phyloP scores from a whole-genome alignment of 2,797 vertebrate genomes.

The Orestias chungarensis region DNA sequence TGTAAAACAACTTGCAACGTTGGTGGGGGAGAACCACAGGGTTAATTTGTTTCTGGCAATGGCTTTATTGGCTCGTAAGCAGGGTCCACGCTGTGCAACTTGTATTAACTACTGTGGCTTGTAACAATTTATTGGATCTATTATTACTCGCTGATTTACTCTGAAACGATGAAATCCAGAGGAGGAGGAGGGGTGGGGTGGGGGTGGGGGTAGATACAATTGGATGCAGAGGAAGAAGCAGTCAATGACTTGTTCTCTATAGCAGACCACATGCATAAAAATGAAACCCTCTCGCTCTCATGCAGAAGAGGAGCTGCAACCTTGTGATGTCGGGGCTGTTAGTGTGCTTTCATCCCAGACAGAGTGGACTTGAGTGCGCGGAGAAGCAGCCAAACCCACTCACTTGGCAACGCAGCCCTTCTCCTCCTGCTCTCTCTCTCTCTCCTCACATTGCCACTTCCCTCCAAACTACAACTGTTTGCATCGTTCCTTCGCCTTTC shows the following conservation, averaged over 20 bases:
- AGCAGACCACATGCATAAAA: constrained; percentile 22
- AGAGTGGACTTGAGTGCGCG: constrained; percentile 74
- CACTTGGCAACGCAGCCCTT: constrained; percentile 61
- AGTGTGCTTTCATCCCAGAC: constrained; percentile 72
- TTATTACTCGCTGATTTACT: constrained; percentile 20
- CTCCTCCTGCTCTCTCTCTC: constrained; percentile 41
- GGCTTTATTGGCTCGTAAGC: constrained; percentile 49
- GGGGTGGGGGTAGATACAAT: too few species aligned
- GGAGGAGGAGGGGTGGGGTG: too few species aligned
- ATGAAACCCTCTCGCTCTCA: constrained; percentile 28
- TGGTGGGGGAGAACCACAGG: constrained; percentile 43
- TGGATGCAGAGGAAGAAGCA: constrained; percentile 5
- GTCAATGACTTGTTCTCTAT: constrained; percentile 6
- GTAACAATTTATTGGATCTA: constrained; percentile 2
- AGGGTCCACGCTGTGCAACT: constrained; percentile 29
- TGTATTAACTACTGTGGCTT: constrained; percentile 24
- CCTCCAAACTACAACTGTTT: constrained; percentile 32
- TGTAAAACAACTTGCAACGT: constrained; percentile 46
- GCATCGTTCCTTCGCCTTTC: constrained; percentile 47
- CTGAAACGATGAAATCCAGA: constrained; percentile 12
- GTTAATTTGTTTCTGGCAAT: constrained; percentile 57
- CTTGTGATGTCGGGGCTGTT: constrained; percentile 55
- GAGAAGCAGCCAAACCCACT: constrained; percentile 70
- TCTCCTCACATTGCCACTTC: constrained; percentile 49
- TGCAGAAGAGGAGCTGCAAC: constrained; percentile 37